Conservation (phyloP, 2,888 invertebrate species). For the Philereme transversata region DNA sequence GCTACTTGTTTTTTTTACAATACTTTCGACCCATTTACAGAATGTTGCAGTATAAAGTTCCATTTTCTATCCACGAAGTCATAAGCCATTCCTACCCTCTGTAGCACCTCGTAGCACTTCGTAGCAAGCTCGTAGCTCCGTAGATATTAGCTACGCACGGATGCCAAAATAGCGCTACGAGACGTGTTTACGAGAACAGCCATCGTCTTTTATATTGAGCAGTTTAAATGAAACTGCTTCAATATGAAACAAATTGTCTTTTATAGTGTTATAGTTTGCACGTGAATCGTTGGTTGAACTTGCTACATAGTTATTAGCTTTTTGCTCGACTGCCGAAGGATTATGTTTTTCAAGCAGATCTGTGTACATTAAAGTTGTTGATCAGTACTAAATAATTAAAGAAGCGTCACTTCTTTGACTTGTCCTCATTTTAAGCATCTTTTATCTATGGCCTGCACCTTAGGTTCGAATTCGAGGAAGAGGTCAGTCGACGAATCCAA, state of each 20-base stretch:
- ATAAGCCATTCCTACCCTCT: slow-evolving; percentile 9
- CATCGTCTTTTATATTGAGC: slow-evolving; percentile 17
- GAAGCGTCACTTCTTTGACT: too few relatives aligned
- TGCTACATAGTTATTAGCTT: not conserved
- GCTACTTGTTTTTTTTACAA: too few relatives aligned
- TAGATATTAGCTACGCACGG: slow-evolving; percentile 30
- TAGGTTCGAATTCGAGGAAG: too few relatives aligned
- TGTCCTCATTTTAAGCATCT: too few relatives aligned
- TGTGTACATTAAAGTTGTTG: too few relatives aligned
- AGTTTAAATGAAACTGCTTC: slow-evolving; percentile 19
- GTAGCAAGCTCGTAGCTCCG: slow-evolving; percentile 16
- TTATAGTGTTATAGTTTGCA: not conserved
- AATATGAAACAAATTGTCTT: slow-evolving; percentile 14
- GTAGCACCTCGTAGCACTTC: slow-evolving; percentile 20
- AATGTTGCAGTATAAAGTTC: not conserved
- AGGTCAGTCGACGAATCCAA: too few relatives aligned
- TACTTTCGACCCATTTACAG: not conserved
- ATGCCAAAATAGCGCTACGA: slow-evolving; percentile 26
- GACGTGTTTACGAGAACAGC: slow-evolving; percentile 19
- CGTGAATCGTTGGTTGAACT: not conserved
- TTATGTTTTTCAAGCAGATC: too few relatives aligned
- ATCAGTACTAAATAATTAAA: too few relatives aligned
- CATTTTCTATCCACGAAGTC: slow-evolving; percentile 3
- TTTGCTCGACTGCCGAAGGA: too few relatives aligned
- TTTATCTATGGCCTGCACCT: too few relatives aligned